phyloP scores from a whole-genome alignment of 2,797 vertebrate species.

The Corythornis leucogaster region DNA sequence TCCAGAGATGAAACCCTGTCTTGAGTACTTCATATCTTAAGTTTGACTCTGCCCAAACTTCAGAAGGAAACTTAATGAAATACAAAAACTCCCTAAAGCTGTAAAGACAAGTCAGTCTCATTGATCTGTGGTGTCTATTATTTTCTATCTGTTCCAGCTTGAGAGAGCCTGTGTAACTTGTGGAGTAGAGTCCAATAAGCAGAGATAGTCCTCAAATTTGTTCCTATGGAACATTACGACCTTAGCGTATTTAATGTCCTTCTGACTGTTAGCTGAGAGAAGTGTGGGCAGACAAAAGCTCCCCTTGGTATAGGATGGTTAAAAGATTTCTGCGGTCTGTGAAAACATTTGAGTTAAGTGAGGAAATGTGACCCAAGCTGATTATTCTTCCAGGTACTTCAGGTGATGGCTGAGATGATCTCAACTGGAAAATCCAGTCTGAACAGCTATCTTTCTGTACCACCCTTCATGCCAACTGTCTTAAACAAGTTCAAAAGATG shows the following conservation, averaged over 20 bases:
- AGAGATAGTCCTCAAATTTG: neutral
- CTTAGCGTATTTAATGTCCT: neutral
- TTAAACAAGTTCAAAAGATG: neutral
- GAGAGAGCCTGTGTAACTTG: neutral
- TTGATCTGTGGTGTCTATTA: constrained; percentile 27
- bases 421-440: neutral
- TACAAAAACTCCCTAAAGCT: neutral
- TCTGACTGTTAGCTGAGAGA: neutral
- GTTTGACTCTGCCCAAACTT: neutral
- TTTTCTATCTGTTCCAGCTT: constrained; percentile 30
- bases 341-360: neutral
- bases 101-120: constrained; percentile 10
- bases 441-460: neutral
- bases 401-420: neutral
- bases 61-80: constrained; percentile 19
- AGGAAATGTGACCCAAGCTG: neutral
- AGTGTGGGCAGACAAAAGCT: neutral
- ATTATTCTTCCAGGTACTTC: neutral
- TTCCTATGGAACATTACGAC: neutral
- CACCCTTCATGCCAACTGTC: neutral
- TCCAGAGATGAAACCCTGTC: neutral
- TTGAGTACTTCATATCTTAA: neutral
- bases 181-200: neutral
- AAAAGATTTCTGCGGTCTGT: neutral
- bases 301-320: neutral